phyloP scores from a whole-genome alignment of 2,797 vertebrate genomes.

The Urosaurus nigricauda region DNA sequence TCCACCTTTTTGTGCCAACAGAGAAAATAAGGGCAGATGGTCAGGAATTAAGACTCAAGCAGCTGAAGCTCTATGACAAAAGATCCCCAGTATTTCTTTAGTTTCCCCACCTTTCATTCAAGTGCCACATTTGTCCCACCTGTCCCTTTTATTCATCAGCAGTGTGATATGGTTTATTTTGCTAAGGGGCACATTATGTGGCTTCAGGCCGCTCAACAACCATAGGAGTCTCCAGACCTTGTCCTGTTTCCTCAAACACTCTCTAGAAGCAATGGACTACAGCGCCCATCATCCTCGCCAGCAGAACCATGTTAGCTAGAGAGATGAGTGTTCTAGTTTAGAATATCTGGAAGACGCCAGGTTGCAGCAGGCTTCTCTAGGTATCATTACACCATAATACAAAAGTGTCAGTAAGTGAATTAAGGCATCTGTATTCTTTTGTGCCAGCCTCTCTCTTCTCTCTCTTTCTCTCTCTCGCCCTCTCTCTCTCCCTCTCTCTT shows the following conservation, averaged over 20 bases:
- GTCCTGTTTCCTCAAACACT: too few relatives aligned
- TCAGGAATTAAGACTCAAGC: background rate
- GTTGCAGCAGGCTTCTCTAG: background rate
- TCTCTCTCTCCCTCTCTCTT: too few relatives aligned
- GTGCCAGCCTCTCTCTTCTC: background rate
- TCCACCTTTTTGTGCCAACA: background rate
- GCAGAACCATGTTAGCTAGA: background rate
- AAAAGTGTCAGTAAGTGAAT: background rate
- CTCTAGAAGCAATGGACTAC: background rate
- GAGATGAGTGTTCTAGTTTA: background rate
- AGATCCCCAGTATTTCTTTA: background rate
- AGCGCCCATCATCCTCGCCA: background rate
- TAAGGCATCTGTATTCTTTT: background rate
- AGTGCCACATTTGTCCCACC: too few relatives aligned
- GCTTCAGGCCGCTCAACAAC: background rate
- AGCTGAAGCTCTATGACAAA: background rate
- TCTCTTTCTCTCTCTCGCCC: background rate
- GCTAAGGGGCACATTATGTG: background rate
- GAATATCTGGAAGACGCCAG: background rate
- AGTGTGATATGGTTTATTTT: background rate
- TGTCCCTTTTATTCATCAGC: too few relatives aligned
- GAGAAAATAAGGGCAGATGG: background rate
- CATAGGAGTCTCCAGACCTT: background rate
- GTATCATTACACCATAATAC: background rate
- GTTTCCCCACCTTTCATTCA: background rate